A percentile compares a stretch with the other conserved stretches of the same genome.
Conservation (phyloP, 1,140 invertebrate genomes). For the Caenorhabditis inopinata region DNA sequence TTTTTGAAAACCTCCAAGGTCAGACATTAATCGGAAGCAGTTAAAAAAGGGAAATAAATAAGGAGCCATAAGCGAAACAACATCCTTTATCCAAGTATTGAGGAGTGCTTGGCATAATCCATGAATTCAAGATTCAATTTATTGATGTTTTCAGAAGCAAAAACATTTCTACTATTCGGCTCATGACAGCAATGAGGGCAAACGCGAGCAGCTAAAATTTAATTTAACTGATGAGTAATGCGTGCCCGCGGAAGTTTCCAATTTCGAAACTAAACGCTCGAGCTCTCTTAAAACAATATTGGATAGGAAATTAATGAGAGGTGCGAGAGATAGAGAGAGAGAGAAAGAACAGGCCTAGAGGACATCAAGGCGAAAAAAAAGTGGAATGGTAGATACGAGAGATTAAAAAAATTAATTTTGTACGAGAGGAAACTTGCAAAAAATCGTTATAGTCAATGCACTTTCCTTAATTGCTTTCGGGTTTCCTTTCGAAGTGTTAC, state of each 20-base stretch:
- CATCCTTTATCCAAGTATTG: too few species aligned
- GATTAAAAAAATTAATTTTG: too few species aligned
- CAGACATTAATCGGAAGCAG: neutral
- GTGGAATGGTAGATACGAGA: too few species aligned
- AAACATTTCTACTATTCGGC: neutral
- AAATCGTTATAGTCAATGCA: too few species aligned
- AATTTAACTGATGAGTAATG: conserved; percentile 16
- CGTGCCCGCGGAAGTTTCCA: neutral
- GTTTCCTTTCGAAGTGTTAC: too few species aligned
- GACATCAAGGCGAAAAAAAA: neutral
- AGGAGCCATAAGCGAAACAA: too few species aligned
- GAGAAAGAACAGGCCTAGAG: neutral
- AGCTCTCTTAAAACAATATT: neutral
- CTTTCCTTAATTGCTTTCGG: too few species aligned
- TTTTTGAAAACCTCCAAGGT: neutral
- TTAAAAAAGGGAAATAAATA: too few species aligned
- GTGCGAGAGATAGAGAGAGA: neutral
- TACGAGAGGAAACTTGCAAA: too few species aligned
- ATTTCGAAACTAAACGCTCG: neutral
- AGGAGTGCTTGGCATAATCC: too few species aligned
- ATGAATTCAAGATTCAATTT: too few species aligned
- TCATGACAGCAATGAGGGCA: neutral
- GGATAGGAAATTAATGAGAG: neutral
- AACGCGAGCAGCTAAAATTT: neutral
- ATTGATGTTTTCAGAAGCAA: too few species aligned